Conservation (phyloP, 2,888 invertebrate species). For the Neelides folsomi region DNA sequence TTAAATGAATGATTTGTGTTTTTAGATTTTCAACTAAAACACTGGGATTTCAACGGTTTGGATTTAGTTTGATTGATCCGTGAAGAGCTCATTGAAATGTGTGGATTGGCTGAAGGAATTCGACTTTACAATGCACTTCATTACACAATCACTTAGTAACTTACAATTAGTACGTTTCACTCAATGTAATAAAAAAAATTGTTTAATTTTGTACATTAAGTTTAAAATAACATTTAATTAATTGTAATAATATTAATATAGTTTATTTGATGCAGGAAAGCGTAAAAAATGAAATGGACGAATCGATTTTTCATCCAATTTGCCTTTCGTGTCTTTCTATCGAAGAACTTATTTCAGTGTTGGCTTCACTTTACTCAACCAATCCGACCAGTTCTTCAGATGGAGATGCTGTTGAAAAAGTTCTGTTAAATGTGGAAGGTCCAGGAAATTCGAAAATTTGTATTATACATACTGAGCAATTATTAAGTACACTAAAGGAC, state of each 20-base stretch:
- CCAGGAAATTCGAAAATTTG: conserved; percentile 26
- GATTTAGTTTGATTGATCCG: conserved; percentile 78
- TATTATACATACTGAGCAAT: conserved; percentile 28
- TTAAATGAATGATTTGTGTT: not conserved
- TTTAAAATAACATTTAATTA: not conserved
- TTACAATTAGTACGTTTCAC: conserved; percentile 25
- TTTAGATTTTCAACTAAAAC: conserved; percentile 25
- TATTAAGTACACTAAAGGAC: conserved; percentile 30
- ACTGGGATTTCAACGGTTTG: conserved; percentile 57
- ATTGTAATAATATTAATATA: no score
- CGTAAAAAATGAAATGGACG: not conserved
- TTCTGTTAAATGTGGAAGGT: conserved; percentile 25
- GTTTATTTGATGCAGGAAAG: not conserved
- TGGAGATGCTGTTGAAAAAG: conserved; percentile 25
- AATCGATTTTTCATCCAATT: conserved; percentile 26
- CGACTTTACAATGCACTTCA: conserved; percentile 80
- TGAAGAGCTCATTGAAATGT: conserved; percentile 86
- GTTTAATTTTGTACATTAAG: not conserved
- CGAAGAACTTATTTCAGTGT: conserved; percentile 27
- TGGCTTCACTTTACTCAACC: conserved; percentile 21
- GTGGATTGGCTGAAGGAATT: conserved; percentile 86
- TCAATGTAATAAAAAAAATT: conserved; percentile 8
- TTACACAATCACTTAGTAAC: conserved; percentile 46
- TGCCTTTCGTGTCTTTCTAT: conserved; percentile 31
- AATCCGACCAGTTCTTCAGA: conserved; percentile 19